Conservation (phyloP, 2,888 invertebrate species). For the Temnothorax ravouxi region DNA sequence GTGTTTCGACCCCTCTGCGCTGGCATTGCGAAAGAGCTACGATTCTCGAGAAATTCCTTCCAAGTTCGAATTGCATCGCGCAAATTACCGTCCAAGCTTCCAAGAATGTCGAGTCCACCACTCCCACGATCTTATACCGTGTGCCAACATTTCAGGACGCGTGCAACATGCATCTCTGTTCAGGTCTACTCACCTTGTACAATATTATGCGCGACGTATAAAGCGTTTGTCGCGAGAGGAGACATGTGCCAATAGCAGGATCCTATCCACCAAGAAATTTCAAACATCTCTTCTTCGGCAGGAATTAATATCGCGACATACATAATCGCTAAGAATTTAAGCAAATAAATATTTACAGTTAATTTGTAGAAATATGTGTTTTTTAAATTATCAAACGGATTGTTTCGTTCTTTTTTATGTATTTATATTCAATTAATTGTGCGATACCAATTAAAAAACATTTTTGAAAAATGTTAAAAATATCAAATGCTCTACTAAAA, state of each 20-base stretch:
- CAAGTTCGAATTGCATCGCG: constrained; percentile 51
- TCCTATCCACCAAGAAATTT: constrained; percentile 25
- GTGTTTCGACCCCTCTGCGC: constrained; percentile 47
- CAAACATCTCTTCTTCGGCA: neutral
- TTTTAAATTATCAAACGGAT: neutral
- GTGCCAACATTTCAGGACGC: constrained; percentile 36
- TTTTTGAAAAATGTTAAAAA: neutral
- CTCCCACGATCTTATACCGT: constrained; percentile 46
- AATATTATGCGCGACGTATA: constrained; percentile 24
- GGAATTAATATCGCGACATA: neutral
- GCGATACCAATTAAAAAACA: neutral
- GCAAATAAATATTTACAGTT: neutral
- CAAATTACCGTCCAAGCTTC: constrained; percentile 55
- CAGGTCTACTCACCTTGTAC: neutral
- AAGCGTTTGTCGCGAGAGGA: constrained; percentile 25
- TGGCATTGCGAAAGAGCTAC: constrained; percentile 58
- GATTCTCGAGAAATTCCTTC: constrained; percentile 60
- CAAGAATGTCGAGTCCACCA: constrained; percentile 41
- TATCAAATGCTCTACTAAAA: neutral
- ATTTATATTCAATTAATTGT: neutral
- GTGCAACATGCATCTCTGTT: constrained; percentile 33
- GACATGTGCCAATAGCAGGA: constrained; percentile 41
- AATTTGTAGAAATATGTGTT: neutral
- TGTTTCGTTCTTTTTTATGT: neutral
- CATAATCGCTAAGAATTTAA: neutral